Conservation (phyloP, 1,140 invertebrate genomes). For the Notospermus geniculatus region DNA sequence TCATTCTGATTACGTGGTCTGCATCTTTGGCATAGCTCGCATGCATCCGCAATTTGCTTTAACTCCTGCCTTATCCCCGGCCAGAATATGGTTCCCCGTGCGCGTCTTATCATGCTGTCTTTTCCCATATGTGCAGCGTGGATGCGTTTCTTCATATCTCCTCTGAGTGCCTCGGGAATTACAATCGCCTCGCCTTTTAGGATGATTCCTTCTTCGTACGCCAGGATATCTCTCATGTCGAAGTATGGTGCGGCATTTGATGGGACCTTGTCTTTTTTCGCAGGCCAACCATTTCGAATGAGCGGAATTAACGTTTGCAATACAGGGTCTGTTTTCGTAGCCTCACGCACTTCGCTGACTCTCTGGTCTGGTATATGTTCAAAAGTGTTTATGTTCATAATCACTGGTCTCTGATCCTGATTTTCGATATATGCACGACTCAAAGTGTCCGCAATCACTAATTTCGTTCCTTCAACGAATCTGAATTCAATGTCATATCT, state of each 20-base stretch:
- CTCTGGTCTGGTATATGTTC: background rate
- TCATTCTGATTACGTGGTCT: constrained; percentile 19
- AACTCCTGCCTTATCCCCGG: constrained; percentile 30
- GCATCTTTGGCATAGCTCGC: constrained; percentile 25
- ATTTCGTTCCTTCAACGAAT: constrained; percentile 16
- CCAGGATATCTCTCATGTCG: constrained; percentile 30
- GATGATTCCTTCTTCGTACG: constrained; percentile 32
- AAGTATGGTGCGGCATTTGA: constrained; percentile 17
- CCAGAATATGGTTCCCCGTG: constrained; percentile 33
- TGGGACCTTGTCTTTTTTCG: constrained; percentile 9
- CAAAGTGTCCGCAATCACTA: constrained; percentile 27
- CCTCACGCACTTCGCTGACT: background rate
- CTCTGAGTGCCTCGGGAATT: constrained; percentile 33
- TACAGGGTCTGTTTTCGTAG: background rate
- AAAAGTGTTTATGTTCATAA: background rate
- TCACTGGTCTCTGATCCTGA: constrained; percentile 1
- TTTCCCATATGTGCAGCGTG: constrained; percentile 45
- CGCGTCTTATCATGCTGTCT: constrained; percentile 28
- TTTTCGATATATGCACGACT: constrained; percentile 15
- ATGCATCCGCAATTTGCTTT: constrained; percentile 20
- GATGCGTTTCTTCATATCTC: constrained; percentile 36
- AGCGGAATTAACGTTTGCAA: background rate
- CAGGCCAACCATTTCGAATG: constrained; percentile 21
- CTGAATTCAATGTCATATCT: constrained; percentile 25
- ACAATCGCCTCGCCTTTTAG: constrained; percentile 39